Evolutionary conservation across 2,113 vertebrate species (phyloP).

Genomic region (Cacatua alba): DNA sequence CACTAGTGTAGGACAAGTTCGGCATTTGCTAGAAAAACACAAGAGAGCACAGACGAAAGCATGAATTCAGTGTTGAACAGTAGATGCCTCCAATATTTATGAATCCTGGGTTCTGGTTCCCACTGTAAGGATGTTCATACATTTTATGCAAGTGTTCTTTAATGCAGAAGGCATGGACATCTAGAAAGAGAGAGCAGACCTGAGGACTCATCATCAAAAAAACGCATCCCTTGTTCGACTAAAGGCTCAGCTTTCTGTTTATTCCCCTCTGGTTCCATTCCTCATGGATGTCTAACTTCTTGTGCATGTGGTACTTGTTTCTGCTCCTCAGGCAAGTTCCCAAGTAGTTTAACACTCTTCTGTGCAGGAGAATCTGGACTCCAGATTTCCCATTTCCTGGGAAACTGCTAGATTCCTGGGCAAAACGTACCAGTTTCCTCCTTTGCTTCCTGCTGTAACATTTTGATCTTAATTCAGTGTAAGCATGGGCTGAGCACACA

Average conservation of each 20-base stretch:
- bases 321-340: neutral
- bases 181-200: neutral
- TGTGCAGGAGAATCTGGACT: neutral
- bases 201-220: neutral
- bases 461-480: neutral
- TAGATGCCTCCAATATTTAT: neutral
- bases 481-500: neutral
- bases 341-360: neutral
- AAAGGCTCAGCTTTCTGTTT: neutral
- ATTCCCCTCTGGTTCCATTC: neutral
- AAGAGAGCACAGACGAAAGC: neutral
- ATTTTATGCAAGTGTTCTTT: neutral
- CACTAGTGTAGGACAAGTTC: neutral
- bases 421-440: neutral
- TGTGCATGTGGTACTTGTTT: neutral
- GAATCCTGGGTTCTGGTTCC: neutral
- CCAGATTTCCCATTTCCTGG: neutral
- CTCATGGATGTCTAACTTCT: neutral
- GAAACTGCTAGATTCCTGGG: neutral
- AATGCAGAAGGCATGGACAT: neutral
- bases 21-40: neutral
- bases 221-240: neutral
- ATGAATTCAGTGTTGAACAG: neutral
- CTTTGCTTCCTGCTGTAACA: neutral
- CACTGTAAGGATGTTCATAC: neutral